Evolutionary conservation across 1,140 invertebrate genomes (phyloP), one percentile per base, ranked within the genome.

Genomic region (Pararge aegeria): DNA sequence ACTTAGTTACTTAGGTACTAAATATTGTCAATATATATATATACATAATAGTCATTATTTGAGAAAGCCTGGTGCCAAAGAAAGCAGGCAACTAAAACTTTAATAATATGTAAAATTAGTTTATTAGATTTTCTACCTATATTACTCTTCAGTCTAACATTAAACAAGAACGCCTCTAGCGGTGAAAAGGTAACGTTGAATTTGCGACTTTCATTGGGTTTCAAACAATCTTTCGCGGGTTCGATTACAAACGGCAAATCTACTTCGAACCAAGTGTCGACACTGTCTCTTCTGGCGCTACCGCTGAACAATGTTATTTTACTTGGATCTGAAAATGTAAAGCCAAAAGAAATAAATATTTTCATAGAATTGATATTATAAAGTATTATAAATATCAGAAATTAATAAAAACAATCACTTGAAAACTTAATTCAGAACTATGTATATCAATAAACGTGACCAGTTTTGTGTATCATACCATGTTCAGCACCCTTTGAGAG

Each of bases 211-310:
- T 85, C 73, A 10, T 67, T 65, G 0, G 84, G 79, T 15, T 76
- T 74, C 2, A 89, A 54, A 60, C 83, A 89, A 9, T 64, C 73
- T 56, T 75, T 84, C 4, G 53, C 40, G 3, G 86, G 86, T 29
- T 80, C 68, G 55, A 89, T 80, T 20, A 56, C 56, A 46, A 89
- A 87, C 0, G 86, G 86, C 21, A 87, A 42, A 57, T 89, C 79
- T 0, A 78, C 65, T 61, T 87, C 86, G 27, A 89, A 87, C 83
- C 84, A 89, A 2, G 84, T 87, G 55, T 89, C 86, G 1, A 86
- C 83, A 48, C 83, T 89, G 1, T 78, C 68, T 58, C 83, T 70
- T 12, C 55, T 75, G 13, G 52, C 18, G 30, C 72, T 80, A 12
- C 64, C 74, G 51, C 86, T 89, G 52, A 86, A 86, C 30, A 87